Evolutionary conservation across 2,888 invertebrate genomes (phyloP).

Genomic region (Acutogordius australiensis): DNA sequence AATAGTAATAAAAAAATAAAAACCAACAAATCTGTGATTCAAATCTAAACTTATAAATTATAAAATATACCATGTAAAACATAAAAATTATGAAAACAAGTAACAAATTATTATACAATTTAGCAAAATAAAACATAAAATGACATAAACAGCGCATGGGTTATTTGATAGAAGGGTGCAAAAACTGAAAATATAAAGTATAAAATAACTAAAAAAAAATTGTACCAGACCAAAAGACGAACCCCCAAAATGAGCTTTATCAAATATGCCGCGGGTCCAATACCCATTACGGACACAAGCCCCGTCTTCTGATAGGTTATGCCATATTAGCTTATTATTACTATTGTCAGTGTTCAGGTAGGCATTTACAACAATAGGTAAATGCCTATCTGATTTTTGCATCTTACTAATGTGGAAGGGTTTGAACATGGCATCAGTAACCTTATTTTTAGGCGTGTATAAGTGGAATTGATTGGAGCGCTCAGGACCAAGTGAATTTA

Average conservation of each 20-base stretch:
- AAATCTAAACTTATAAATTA: no score
- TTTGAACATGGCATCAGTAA: background rate
- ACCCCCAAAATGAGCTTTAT: conserved; percentile 83
- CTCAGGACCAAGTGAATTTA: background rate
- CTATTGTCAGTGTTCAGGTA: no score
- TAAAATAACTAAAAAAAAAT: no score
- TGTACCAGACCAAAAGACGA: conserved; percentile 59
- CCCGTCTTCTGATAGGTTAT: background rate
- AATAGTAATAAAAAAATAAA: no score
- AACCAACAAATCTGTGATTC: no score
- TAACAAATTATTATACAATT: no score
- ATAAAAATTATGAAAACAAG: no score
- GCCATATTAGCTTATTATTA: background rate
- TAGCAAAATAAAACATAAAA: no score
- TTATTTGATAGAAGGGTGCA: no score
- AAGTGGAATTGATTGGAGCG: background rate
- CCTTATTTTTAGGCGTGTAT: background rate
- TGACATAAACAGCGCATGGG: no score
- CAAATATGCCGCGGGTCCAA: conserved; percentile 58
- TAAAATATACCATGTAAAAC: no score
- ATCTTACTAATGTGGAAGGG: background rate
- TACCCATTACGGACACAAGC: conserved; percentile 41
- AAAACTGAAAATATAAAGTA: no score
- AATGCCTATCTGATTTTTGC: background rate
- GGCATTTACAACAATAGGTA: background rate